phyloP scores from a whole-genome alignment of 2,113 vertebrate species.

The Zootoca vivipara region DNA sequence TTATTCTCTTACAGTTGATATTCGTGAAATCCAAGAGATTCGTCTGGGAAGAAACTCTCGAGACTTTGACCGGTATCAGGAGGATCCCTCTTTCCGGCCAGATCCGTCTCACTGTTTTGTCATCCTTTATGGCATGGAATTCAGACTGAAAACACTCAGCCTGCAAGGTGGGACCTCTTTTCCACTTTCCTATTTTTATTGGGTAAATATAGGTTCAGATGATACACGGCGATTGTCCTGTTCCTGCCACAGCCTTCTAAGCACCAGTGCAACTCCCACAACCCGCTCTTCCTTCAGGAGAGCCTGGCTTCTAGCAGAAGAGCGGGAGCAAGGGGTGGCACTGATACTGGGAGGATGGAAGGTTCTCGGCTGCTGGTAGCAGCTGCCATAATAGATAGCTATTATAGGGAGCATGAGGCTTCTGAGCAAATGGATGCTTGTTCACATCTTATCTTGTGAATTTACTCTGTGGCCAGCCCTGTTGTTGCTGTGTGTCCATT shows the following conservation, averaged over 20 bases:
- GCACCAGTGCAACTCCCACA: neutral
- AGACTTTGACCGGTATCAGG: slow-evolving; percentile 96
- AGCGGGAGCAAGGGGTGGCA: neutral
- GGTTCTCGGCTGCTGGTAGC: neutral
- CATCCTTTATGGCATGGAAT: slow-evolving; percentile 94
- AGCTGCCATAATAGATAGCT: neutral
- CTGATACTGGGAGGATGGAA: neutral
- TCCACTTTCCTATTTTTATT: neutral
- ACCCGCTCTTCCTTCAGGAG: no score
- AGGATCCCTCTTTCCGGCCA: slow-evolving; percentile 85
- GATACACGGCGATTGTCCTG: neutral
- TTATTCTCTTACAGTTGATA: slow-evolving; percentile 84
- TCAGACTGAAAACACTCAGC: slow-evolving; percentile 95
- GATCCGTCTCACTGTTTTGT: slow-evolving; percentile 94
- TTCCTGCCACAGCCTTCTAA: neutral
- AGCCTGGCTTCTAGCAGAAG: neutral
- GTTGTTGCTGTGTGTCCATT: no score
- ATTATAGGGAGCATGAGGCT: neutral
- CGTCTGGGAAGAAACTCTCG: slow-evolving; percentile 90
- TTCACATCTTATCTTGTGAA: neutral
- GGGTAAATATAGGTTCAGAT: neutral
- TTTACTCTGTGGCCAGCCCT: neutral
- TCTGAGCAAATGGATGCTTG: neutral
- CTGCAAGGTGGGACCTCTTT: slow-evolving; percentile 81
- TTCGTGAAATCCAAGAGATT: slow-evolving; percentile 98